Evolutionary conservation across 2,797 vertebrate genomes (phyloP), one percentile per base, ranked within the genome.

Genomic region (Liparis tanakae): DNA sequence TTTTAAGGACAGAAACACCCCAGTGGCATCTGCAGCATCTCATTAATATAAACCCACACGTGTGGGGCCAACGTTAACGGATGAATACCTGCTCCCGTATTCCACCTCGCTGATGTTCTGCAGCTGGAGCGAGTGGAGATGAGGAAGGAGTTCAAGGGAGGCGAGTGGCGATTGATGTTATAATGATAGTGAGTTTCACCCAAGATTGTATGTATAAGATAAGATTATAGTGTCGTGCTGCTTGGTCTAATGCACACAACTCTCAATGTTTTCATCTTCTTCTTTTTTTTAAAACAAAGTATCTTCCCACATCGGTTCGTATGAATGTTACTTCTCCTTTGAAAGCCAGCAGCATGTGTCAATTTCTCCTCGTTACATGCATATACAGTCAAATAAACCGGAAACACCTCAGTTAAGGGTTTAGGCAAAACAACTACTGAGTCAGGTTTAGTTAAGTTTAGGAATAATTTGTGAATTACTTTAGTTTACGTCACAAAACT

Each of bases 41-140:
- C 87, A 88, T 92, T 90, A 91, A 89, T 84, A 84, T 68, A 79
- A 78, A 80, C 76, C 70, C 83, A 73, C 51, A 70, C 20, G 12
- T 5, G 43, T 85, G 66, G 25, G 73, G 82, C 67, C 20, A n/a
- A 62, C 61, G 76, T 84, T 72, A 83, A 86, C 86, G 76, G 74
- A 88, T 83, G 71, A 81, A 77, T 78, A 86, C 84, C 83, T 76
- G 74, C 73, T 85, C 44, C 37, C 53, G 46, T 72, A 77, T 81
- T 84, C 71, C 67, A 73, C 77, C 81, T 81, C 65, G 72, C 67
- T 72, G 77, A 84, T 74, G 78, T 66, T 71, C 74, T 73, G 72
- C 67, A 51, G 80, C 73, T 68, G 30, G 58, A 79, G 61, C 14
- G 25, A 70, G 54, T 17, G 65, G 70, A 80, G 82, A 81, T 78